Conservation (phyloP, 2,113 vertebrate species). For the Rhizomys pruinosus region DNA sequence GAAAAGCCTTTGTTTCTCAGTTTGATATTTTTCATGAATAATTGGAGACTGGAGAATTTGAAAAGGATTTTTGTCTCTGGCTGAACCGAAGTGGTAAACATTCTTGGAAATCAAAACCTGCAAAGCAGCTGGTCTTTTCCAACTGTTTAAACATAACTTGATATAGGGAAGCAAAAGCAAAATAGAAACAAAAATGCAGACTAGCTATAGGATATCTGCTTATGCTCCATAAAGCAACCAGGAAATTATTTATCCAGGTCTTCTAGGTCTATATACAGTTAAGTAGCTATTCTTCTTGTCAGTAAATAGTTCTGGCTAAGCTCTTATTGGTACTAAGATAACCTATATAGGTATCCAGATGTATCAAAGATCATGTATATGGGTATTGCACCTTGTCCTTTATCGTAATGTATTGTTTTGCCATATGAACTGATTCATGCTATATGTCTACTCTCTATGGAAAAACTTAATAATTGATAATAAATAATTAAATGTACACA, state of each 20-base stretch:
- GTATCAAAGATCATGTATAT: neutral
- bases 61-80: constrained; percentile 68
- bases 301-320: neutral
- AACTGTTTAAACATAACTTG: constrained; percentile 45
- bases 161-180: constrained; percentile 12
- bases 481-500: neutral
- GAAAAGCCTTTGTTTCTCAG: constrained; percentile 74
- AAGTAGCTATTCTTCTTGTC: neutral
- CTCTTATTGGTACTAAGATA: neutral
- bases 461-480: neutral
- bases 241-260: neutral
- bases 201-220: neutral
- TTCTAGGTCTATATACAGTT: neutral
- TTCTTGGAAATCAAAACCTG: constrained; percentile 72
- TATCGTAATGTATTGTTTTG: neutral
- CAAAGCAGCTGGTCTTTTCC: constrained; percentile 46
- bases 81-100: constrained; percentile 71
- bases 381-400: neutral
- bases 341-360: neutral
- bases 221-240: neutral
- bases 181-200: constrained; percentile 30
- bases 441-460: neutral
- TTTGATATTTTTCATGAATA: constrained; percentile 79
- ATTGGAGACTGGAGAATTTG: constrained; percentile 72
- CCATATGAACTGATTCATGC: neutral